Base-by-base conservation (phyloP, 2,113 vertebrate genomes). In the Leiothrix lutea region DNA sequence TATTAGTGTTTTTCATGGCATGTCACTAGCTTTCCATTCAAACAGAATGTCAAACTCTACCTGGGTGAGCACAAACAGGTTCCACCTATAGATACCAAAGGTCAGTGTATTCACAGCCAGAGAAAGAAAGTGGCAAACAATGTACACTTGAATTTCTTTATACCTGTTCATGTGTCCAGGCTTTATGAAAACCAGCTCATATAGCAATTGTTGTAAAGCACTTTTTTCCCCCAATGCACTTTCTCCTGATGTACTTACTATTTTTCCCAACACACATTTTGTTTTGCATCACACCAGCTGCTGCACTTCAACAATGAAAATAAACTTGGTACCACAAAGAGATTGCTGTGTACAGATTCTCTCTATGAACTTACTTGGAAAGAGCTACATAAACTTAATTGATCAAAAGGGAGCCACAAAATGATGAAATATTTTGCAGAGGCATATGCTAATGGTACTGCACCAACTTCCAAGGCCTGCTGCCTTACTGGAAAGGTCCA, bases 371-470 rank as follows among this genome's bases (percentile, higher is more conserved):
- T 87, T 90, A 51, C 80, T 74, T 94, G 33, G 82, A 78, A 81
- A 97, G 79, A 83, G 70, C 87, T 83, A 66, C 35, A 77, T 53
- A 88, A 88, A 77, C 81, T 93, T 96, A 96, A 95, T 57, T 96
- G 85, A 97, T 92, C 95, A 97, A 95, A 97, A 94, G 80, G 92
- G 96, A 97, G 60, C 95, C 95, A 89, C 74, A 95, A 92, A 95
- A 91, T 24, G n/a, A 95, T 86, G 77, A 97, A 91, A 77, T 80
- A 93, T 79, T 96, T 89, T 57, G 12, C 86, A 94, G 87, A 96
- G 80, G 66, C 84, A 53, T 94, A 96, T 96, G 94, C 78, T 97
- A 96, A 98, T 84, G 50, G 81, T 80, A 94, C 69, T 85, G 65
- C 82, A 95, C 80, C 92, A 95, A 88, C 70, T 61, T 56, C 64